Percentiles rank a stretch among this genome's conserved stretches.
Evolutionary conservation across 2,797 vertebrate genomes (phyloP).

Genomic region (Dryobates pubescens): DNA sequence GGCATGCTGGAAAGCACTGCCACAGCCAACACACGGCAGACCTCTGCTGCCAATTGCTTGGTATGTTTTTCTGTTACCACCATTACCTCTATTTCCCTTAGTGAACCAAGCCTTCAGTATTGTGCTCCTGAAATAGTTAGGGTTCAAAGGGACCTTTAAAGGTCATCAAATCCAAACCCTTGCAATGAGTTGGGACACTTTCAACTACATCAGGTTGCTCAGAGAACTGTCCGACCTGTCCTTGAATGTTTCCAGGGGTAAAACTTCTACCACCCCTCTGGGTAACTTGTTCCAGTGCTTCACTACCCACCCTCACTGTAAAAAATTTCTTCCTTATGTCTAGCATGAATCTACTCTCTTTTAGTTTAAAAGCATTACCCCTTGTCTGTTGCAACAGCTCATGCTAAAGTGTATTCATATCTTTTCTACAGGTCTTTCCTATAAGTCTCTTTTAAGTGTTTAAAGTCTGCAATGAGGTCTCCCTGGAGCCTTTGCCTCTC

Average conservation of each 20-base stretch:
- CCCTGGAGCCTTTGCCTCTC: not conserved
- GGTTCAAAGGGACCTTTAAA: not conserved
- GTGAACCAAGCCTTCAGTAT: not conserved
- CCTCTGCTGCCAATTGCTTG: not conserved
- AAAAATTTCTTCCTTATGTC: not conserved
- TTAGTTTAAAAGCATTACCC: not conserved
- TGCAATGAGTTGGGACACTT: too few relatives aligned
- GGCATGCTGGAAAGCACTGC: rapidly evolving
- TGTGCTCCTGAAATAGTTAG: not conserved
- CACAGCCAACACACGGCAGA: not conserved
- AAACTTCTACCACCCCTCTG: not conserved
- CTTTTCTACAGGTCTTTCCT: not conserved
- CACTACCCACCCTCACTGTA: not conserved
- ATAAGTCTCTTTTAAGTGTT: not conserved
- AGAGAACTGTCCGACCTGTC: not conserved
- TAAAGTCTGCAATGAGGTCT: not conserved
- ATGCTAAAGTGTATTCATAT: not conserved
- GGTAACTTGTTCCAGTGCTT: not conserved
- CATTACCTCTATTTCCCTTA: not conserved
- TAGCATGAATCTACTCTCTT: not conserved
- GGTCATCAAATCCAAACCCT: not conserved
- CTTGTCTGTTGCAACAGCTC: not conserved
- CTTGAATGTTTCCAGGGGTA: not conserved
- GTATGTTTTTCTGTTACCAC: not conserved
- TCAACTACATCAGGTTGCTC: not conserved